Base-by-base conservation (phyloP, 2,113 vertebrate species). In the Lepisosteus osseus region DNA sequence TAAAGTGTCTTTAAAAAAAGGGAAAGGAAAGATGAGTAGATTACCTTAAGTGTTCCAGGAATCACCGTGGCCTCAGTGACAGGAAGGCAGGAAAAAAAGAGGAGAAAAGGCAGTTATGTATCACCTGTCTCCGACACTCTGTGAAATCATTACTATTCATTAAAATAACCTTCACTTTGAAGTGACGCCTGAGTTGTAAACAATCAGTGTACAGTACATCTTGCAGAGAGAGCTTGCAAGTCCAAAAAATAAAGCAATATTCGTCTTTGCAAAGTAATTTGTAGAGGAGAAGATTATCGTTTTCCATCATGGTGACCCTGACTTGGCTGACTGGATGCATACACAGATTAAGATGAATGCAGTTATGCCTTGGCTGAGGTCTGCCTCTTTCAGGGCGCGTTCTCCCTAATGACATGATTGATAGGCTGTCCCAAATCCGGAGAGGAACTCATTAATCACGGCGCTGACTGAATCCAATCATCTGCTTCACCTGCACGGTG, bases 261-360 rank as follows among this genome's bases (percentile, higher is more conserved):
- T 95, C 94, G 93, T 93, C 95, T 97, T 94, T 95, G 94, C 95
- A 93, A 95, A 98, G 93, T 98, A 96, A 98, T 98, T 99, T 98
- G 96, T 97, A 78, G 94, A 96, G 92, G 92, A 95, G 96, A 95
- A 97, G 96, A 98, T 98, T 96, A 98, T 99, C 98, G 95, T 97
- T 99, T 96, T 98, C 96, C 96, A 98, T 98, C 94, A 92, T 95
- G 89, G 93, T 98, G 96, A 98, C 96, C 96, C 96, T 98, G 96
- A 94, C 94, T 93, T 93, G 94, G 93, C 94, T 97, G 96, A 93
- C 94, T 96, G 94, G 94, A 91, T 96, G 95, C 95, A 95, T 97
- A 96, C 91, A 95, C 92, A 98, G 96, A 99, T 99, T 93, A 99
- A 99, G 96, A 99, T 99, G 95, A 98, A 99, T 99, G 96, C 94